phyloP scores from a whole-genome alignment of 2,888 invertebrate species.

The Platycheirus rosarum region DNA sequence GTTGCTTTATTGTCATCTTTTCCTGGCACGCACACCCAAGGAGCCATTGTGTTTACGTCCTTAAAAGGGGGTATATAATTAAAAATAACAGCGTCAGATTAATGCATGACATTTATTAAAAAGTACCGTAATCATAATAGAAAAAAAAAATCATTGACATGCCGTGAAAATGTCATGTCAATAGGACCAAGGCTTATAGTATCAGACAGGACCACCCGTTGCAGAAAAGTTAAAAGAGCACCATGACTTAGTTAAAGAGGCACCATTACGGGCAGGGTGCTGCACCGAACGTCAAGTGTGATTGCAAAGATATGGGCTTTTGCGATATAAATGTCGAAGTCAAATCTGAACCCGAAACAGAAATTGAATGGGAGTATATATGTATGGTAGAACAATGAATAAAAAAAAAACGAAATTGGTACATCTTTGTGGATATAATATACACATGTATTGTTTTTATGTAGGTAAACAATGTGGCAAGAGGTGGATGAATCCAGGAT shows the following conservation, averaged over 20 bases:
- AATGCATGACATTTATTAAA: slow-evolving; percentile 57
- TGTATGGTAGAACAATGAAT: too few species aligned
- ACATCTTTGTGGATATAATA: background rate
- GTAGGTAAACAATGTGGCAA: background rate
- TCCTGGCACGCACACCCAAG: slow-evolving; percentile 23
- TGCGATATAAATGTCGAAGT: background rate
- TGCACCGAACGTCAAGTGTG: background rate
- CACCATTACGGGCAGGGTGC: background rate
- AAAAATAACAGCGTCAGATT: slow-evolving; percentile 49
- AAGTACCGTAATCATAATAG: background rate
- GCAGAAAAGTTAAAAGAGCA: slow-evolving; percentile 43
- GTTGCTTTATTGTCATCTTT: background rate
- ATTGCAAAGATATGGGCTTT: background rate
- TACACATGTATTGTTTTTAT: background rate
- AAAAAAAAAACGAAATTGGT: background rate
- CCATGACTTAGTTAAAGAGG: background rate
- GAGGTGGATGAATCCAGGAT: background rate
- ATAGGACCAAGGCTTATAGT: background rate
- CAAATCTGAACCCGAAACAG: background rate
- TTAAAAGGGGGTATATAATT: slow-evolving; percentile 31
- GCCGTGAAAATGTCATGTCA: slow-evolving; percentile 45
- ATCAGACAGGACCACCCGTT: slow-evolving; percentile 47
- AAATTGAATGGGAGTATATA: too few species aligned
- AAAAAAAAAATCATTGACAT: slow-evolving; percentile 58
- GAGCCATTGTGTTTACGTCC: slow-evolving; percentile 22